These are phyloP conservation scores for Pseudomugil tenellus DNA, from an alignment of 2,797 vertebrate genomes.

Conservation along the genomic window DNA sequence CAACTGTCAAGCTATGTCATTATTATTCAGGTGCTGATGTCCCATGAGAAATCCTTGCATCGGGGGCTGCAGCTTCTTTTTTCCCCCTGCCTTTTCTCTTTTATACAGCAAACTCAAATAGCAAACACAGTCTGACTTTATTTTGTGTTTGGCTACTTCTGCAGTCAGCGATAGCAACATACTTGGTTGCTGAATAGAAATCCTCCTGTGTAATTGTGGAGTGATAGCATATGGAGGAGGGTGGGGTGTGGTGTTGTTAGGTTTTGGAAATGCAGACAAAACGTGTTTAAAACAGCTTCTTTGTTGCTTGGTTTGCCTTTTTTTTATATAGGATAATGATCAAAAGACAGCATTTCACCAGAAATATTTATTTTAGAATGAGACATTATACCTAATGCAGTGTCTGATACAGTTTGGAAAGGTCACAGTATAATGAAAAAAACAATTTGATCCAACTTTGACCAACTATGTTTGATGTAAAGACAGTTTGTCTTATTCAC, in stretches of 20 bases:
- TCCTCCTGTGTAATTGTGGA: neutral
- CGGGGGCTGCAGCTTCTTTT: constrained; percentile 42
- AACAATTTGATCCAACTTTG: neutral
- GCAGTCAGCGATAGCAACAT: constrained; percentile 48
- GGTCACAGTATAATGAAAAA: neutral
- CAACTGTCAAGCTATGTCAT: constrained; percentile 56
- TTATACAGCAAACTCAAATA: constrained; percentile 53
- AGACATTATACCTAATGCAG: neutral
- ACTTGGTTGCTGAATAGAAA: constrained; percentile 44
- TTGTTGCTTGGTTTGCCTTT: neutral
- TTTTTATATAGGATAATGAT: neutral
- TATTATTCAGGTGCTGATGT: constrained; percentile 64
- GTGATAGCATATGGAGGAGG: neutral
- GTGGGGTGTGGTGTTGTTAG: neutral
- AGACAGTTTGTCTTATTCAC: no score
- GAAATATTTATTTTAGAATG: neutral
- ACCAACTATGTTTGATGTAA: neutral
- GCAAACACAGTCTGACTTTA: constrained; percentile 30
- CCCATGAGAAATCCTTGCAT: constrained; percentile 56
- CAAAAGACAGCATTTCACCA: neutral
- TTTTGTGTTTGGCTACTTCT: constrained; percentile 40
- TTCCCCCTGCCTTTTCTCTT: constrained; percentile 29
- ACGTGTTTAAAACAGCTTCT: neutral
- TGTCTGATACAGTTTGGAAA: neutral
- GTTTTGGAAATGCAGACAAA: neutral